Evolutionary conservation across 2,113 vertebrate species (phyloP), one percentile per base, ranked within the genome.

Genomic region (Notarius lentiginosus): DNA sequence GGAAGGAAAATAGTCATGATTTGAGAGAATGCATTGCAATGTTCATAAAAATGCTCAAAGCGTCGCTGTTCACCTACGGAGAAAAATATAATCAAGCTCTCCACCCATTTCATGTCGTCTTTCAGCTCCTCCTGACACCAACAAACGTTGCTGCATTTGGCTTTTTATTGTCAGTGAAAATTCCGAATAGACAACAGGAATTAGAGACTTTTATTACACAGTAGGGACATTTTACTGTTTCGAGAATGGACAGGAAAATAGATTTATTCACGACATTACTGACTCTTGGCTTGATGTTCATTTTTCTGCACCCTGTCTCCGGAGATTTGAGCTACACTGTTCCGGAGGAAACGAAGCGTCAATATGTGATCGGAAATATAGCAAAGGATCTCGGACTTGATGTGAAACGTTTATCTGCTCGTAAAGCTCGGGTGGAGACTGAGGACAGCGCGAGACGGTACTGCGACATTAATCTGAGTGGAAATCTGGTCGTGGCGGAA

Each of bases 331-430:
- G 20, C 76, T 91, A 91, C 84, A 87, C 72, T 10, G n/a, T 91
- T 73, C 85, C 87, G 5, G 90, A 90, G 66, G 90, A 91, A 82
- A 89, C 65, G 34, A 89, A 91, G 84, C 89, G 82, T 10, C 88
- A 89, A 15, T 82, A 79, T 70, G 87, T 90, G 7, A 85, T 89
- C 9, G 90, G 89, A 79, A 87, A 89, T 82, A 20, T 90, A 80
- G 89, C 89, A 6, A 91, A 88, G n/a, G 90, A 91, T 87, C 86
- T 90, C 9, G 80, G 87, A 22, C 68, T 91, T 0, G 90, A 90
- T 55, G 66, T 24, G 0, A 90, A 86, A 87, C 79, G 83, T 73
- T 76, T 91, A 1, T 85, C 87, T 27, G 41, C 63, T 51, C 88
- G 91, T 14, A 90, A 87, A 2, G 72, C 84, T 83, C 91, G 91